phyloP scores from a whole-genome alignment of 2,113 vertebrate genomes.

The Panthera leo region DNA sequence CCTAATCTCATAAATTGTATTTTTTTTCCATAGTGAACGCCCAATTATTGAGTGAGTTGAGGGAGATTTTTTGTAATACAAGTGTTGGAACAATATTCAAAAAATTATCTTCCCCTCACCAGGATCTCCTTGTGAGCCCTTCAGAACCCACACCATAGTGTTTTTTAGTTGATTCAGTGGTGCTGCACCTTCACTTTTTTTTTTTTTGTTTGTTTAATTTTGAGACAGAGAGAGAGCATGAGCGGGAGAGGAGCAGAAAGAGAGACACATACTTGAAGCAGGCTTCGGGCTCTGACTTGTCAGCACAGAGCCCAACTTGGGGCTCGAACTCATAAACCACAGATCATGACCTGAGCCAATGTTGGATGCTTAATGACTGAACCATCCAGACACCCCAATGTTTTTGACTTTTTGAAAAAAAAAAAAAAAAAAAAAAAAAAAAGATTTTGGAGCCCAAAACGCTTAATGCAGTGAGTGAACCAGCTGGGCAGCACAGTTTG shows the following conservation, averaged over 20 bases:
- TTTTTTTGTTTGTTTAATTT: background rate
- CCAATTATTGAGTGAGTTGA: background rate
- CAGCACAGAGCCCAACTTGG: too few relatives aligned
- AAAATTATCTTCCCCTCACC: background rate
- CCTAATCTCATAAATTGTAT: background rate
- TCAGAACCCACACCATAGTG: background rate
- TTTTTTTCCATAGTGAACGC: background rate
- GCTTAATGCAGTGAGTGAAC: background rate
- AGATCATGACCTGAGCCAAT: too few relatives aligned
- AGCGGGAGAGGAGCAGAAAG: too few relatives aligned
- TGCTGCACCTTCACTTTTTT: background rate
- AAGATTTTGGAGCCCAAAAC: background rate
- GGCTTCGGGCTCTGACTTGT: too few relatives aligned
- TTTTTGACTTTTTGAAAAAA: background rate
- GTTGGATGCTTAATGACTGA: too few relatives aligned
- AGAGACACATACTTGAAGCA: too few relatives aligned
- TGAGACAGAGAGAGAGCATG: too few relatives aligned
- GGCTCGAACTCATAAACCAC: too few relatives aligned
- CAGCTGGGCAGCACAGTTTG: background rate
- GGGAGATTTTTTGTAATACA: background rate
- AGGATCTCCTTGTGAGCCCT: background rate
- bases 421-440: background rate
- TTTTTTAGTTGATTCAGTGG: background rate
- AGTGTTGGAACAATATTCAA: background rate
- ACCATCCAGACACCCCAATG: background rate